These are phyloP conservation scores for Sebastolobus alascanus DNA, from an alignment of 2,797 vertebrate species.

Conservation along the genomic window DNA sequence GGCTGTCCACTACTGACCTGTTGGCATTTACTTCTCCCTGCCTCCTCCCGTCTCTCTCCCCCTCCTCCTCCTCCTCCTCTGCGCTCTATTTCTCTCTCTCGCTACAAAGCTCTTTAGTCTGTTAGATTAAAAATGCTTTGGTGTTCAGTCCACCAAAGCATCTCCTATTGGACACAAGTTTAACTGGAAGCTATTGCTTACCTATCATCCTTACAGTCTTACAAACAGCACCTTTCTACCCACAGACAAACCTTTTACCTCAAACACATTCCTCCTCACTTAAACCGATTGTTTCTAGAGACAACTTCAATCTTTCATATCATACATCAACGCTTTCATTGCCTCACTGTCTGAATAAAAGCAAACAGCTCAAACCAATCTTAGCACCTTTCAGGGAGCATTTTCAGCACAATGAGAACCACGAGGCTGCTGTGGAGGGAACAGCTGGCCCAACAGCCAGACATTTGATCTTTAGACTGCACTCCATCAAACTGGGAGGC, in stretches of 20 bases:
- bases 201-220: slow-evolving; percentile 1
- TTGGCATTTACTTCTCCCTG: slow-evolving; percentile 77
- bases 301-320: slow-evolving; percentile 18
- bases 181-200: slow-evolving; percentile 41
- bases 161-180: slow-evolving; percentile 26
- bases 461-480: slow-evolving; percentile 74
- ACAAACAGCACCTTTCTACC: slow-evolving; percentile 16
- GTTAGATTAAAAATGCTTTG: slow-evolving; percentile 58
- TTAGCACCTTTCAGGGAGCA: slow-evolving; percentile 23
- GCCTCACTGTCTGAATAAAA: slow-evolving; percentile 17
- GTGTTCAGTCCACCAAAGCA: slow-evolving; percentile 39
- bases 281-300: slow-evolving; percentile 22
- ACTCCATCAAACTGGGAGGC: slow-evolving; percentile 68
- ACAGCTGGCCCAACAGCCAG: slow-evolving; percentile 56
- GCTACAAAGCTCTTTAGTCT: slow-evolving; percentile 42
- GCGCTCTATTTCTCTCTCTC: slow-evolving; percentile 7
- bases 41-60: slow-evolving; percentile 45
- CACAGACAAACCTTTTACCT: slow-evolving; percentile 21
- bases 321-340: slow-evolving; percentile 28
- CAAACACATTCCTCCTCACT: slow-evolving; percentile 15
- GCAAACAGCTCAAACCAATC: slow-evolving; percentile 26
- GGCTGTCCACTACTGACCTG: slow-evolving; percentile 79
- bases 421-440: slow-evolving; percentile 16
- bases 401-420: slow-evolving; percentile 35
- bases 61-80: slow-evolving; percentile 29